A percentile compares a stretch with the other conserved stretches of the same genome.
These are phyloP conservation scores for Artemisiospiza belli DNA, from an alignment of 2,113 vertebrate genomes.

Conservation along the genomic window DNA sequence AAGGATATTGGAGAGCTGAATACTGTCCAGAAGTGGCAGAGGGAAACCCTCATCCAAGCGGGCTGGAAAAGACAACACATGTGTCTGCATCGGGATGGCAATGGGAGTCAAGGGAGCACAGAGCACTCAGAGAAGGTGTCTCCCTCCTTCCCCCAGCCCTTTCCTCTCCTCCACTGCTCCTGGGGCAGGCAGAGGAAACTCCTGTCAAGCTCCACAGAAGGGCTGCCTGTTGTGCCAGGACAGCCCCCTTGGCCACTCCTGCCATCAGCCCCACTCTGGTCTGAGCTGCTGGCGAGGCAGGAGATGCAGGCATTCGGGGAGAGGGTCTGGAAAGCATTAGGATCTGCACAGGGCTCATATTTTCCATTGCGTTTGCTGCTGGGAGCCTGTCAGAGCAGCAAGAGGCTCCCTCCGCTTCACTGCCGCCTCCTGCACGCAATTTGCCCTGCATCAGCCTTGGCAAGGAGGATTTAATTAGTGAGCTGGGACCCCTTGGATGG, in stretches of 20 bases:
- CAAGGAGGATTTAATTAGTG: background rate
- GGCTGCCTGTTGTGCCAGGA: background rate
- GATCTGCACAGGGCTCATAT: background rate
- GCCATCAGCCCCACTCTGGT: background rate
- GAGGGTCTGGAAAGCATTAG: slow-evolving; percentile 13
- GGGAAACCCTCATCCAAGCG: slow-evolving; percentile 64
- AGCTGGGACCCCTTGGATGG: background rate
- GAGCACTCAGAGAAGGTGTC: background rate
- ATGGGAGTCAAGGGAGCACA: background rate
- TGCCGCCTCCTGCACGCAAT: background rate
- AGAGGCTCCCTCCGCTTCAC: background rate
- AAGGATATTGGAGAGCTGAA: slow-evolving; percentile 59
- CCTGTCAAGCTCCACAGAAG: background rate
- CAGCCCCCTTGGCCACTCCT: background rate
- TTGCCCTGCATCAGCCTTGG: background rate
- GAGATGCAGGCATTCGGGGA: background rate
- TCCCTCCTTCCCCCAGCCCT: background rate
- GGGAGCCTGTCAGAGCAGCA: background rate
- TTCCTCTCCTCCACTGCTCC: accelerated
- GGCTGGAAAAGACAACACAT: slow-evolving; percentile 30
- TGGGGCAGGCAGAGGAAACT: background rate
- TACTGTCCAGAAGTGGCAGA: slow-evolving; percentile 41
- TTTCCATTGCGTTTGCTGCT: background rate
- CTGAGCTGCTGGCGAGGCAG: background rate
- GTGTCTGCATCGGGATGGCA: accelerated